Percentiles rank a stretch among this genome's conserved stretches.
Conservation (phyloP, 2,797 vertebrate genomes). For the Sebastes minor region DNA sequence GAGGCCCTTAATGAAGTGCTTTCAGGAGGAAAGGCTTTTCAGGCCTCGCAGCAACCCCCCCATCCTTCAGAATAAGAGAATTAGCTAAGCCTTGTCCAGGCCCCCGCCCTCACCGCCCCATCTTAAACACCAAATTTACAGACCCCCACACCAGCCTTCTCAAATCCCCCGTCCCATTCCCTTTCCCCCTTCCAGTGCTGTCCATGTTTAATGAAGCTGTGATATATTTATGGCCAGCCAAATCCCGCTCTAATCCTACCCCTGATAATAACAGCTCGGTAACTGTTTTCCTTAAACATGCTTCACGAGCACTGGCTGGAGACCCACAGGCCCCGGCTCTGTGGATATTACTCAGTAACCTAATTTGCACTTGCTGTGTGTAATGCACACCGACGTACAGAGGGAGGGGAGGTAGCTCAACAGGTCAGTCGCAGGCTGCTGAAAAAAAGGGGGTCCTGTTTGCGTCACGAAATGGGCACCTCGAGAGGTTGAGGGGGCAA, state of each 20-base stretch:
- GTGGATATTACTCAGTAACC: slow-evolving; percentile 78
- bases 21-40: slow-evolving; percentile 78
- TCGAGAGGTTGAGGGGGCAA: slow-evolving; percentile 65
- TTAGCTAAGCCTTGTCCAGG: slow-evolving; percentile 58
- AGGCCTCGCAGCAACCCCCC: slow-evolving; percentile 35
- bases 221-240: slow-evolving; percentile 80
- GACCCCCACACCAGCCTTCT: slow-evolving; percentile 6
- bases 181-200: slow-evolving; percentile 42
- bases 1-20: slow-evolving; percentile 77
- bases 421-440: slow-evolving; percentile 60
- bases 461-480: slow-evolving; percentile 68
- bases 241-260: slow-evolving; percentile 81
- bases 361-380: slow-evolving; percentile 83
- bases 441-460: slow-evolving; percentile 34
- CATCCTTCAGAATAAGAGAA: slow-evolving; percentile 54
- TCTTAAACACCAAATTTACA: slow-evolving; percentile 43
- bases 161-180: slow-evolving; percentile 43
- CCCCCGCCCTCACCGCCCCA: slow-evolving; percentile 20
- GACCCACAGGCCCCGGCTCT: slow-evolving; percentile 61
- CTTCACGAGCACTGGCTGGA: slow-evolving; percentile 57
- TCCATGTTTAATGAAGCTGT: slow-evolving; percentile 78
- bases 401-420: slow-evolving; percentile 47
- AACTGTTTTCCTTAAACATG: slow-evolving; percentile 78
- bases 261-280: slow-evolving; percentile 79
- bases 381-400: slow-evolving; percentile 77